These are phyloP conservation scores for Aphidius gifuensis DNA, from an alignment of 1,140 invertebrate species.

Conservation along the genomic window DNA sequence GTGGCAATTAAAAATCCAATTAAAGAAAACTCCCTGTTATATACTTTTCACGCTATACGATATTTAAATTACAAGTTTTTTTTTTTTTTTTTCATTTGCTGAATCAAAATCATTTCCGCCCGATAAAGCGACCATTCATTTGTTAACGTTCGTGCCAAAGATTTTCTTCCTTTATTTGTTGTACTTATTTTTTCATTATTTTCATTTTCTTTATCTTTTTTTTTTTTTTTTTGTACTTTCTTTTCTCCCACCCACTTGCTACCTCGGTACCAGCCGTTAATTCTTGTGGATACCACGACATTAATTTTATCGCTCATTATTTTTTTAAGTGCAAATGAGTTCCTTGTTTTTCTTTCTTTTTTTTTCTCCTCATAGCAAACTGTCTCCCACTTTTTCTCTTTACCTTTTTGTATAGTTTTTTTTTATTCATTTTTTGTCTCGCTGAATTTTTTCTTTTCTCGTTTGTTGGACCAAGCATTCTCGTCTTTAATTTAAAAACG, in stretches of 20 bases:
- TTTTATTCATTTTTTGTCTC: conserved; percentile 10
- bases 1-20: conserved; percentile 55
- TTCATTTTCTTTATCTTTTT: conserved; percentile 17
- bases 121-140: conserved; percentile 53
- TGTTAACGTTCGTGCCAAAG: conserved; percentile 40
- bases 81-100: conserved; percentile 11
- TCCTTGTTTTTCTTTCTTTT: conserved; percentile 25
- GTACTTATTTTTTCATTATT: conserved; percentile 23
- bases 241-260: conserved; percentile 17
- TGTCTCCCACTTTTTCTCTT: conserved; percentile 12
- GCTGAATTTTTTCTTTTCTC: conserved; percentile 17
- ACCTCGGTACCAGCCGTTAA: conserved; percentile 35
- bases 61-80: conserved; percentile 46
- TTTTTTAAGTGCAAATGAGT: conserved; percentile 56
- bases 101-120: conserved; percentile 54
- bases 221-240: conserved; percentile 9
- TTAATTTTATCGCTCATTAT: conserved; percentile 55
- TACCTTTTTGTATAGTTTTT: no score
- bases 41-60: conserved; percentile 10
- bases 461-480: conserved; percentile 25
- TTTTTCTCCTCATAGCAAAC: conserved; percentile 23
- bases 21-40: conserved; percentile 41
- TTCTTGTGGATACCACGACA: conserved; percentile 38
- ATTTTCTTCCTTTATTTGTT: conserved; percentile 34
- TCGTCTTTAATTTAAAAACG: conserved; percentile 50